Percentiles rank a stretch among this genome's conserved stretches.
phyloP scores from a whole-genome alignment of 2,888 invertebrate genomes.

The Drosophila maculinotata region DNA sequence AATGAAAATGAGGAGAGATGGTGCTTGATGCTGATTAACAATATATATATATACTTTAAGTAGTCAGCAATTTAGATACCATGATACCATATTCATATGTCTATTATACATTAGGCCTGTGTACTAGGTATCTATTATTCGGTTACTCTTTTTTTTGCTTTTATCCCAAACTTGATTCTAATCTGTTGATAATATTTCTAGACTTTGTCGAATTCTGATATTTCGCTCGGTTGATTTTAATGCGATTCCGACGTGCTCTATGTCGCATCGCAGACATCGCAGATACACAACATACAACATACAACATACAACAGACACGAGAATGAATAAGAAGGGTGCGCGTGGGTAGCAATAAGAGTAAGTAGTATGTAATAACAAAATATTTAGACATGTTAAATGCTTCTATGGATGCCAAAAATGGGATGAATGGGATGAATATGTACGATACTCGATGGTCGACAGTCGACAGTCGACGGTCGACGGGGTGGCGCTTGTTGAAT shows the following conservation, averaged over 20 bases:
- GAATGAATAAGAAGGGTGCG: slow-evolving; percentile 14
- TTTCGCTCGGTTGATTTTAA: slow-evolving; percentile 73
- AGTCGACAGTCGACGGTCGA: too few species aligned
- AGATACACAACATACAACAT: slow-evolving; percentile 4
- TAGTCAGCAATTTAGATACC: too few species aligned
- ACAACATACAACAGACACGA: slow-evolving; percentile 2
- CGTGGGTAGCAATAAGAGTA: slow-evolving; percentile 20
- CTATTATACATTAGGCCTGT: too few species aligned
- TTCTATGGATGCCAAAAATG: background rate
- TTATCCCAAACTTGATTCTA: slow-evolving; percentile 63
- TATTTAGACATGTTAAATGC: slow-evolving; percentile 45
- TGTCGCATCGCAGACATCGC: too few species aligned
- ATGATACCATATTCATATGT: too few species aligned
- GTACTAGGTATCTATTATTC: background rate
- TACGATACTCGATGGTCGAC: too few species aligned
- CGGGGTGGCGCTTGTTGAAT: background rate
- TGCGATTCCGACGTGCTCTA: slow-evolving; percentile 63
- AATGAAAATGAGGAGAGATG: too few species aligned
- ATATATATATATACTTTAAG: too few species aligned
- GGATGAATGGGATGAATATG: background rate
- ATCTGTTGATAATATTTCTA: slow-evolving; percentile 71
- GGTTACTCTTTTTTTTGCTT: background rate
- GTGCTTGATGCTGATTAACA: too few species aligned
- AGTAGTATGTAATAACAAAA: slow-evolving; percentile 46
- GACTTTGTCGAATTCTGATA: slow-evolving; percentile 62